Evolutionary conservation across 2,797 vertebrate species (phyloP), one percentile per base, ranked within the genome.

Genomic region (Coregonus ussuriensis): DNA sequence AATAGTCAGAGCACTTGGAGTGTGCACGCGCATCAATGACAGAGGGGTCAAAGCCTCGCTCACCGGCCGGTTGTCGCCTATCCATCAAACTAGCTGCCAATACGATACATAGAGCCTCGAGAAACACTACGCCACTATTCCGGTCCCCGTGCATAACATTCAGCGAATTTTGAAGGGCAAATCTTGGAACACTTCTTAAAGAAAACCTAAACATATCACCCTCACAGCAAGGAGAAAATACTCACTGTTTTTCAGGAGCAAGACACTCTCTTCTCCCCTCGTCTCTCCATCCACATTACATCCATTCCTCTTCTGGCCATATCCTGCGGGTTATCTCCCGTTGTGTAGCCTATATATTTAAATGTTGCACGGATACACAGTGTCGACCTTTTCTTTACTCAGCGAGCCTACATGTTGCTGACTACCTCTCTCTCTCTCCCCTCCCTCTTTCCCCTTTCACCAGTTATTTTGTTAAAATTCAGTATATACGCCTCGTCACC

Each of bases 401-500:
- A 29, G 85, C 25, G 81, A 84, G 87, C 89, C 92, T 93, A 92
- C 92, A 92, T 92, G 92, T 92, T 92, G 91, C 91, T 93, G 91
- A 68, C 83, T 86, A 80, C 88, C 41, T 37, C 67, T 54, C 74
- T 73, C 74, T 21, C 31, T 18, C 75, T 74, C 67, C 31, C 31
- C 75, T 74, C 67, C 15, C 75, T 74, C 54, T 71, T 66, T 74
- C 54, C 71, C 4, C 53, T 71, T 80, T 81, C 78, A 86, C 89
- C 82, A 81, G 80, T 91, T 91, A 90, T 90, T 93, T 92, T 90
- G 92, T 94, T 94, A 94, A 93, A 92, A 94, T 94, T 94, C 94
- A 92, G 92, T 94, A 94, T 94, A 93, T 94, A 94, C 90, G 92
- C 93, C 90, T 91, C 89, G 93, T 94, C 93, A 91, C 94, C 91